Evolutionary conservation across 2,888 invertebrate genomes (phyloP), one percentile per base, ranked within the genome.

Genomic region (Drosophila subquinaria): DNA sequence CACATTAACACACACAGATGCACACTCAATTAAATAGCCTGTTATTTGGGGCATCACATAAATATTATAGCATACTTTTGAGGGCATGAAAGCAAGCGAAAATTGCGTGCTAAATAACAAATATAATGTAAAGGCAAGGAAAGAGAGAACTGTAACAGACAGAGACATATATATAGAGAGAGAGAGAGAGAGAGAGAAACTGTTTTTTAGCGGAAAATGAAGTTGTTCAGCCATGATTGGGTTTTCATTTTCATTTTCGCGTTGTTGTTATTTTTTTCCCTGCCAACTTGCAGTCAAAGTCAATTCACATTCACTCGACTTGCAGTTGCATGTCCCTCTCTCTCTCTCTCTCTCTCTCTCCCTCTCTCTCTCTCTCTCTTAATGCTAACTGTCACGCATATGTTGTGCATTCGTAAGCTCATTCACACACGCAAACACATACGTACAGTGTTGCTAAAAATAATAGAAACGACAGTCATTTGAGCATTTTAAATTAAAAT

Each of bases 201-300:
- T 4, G 23, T 13, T 56, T 40, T 69, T 65, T 52, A 60, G 17
- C 63, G 66, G 45, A 69, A 77, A 75, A 79, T 77, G 70, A 68
- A 79, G 79, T 79, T 77, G 67, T 79, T 68, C 61, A 62, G 55
- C 51, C 55, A 79, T 77, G 79, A 79, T 77, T 77, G 79, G 79
- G 70, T 65, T 79, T 79, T 64, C 63, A 62, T 70, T 70, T 79
- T 20, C 43, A 45, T 45, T 45, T 45, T 38, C 36, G 2, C 36
- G 2, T n/a, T 75, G 79, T 68, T 77, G 70, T 65, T 77, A 70
- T 79, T 77, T 77, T 74, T 61, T 74, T 61, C 66, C 67, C 63
- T 6, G 79, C 61, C 75, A 77, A 70, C 75, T 79, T 45, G 70
- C 64, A 75, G 67, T 75, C 79, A 75, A 79, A 77, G 77, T 77